A percentile compares a stretch with the other conserved stretches of the same genome.
These are phyloP conservation scores for Sebastolobus alascanus DNA, from an alignment of 2,797 vertebrate species.

Conservation along the genomic window DNA sequence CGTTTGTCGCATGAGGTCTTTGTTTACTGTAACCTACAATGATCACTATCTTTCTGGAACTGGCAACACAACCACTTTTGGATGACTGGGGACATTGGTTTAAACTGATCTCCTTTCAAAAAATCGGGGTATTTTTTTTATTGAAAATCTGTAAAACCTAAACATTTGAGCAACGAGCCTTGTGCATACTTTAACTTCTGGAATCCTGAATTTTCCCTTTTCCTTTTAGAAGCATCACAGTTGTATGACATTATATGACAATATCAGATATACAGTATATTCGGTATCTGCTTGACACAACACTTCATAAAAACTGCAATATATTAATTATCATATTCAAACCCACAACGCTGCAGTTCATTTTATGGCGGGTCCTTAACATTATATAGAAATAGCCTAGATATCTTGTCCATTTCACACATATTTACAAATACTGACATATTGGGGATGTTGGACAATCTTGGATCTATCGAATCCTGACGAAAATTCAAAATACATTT, in stretches of 20 bases:
- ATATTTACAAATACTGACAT: background rate
- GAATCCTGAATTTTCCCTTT: background rate
- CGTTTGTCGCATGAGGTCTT: background rate
- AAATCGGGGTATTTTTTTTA: no score
- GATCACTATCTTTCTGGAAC: background rate
- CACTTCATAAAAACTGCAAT: background rate
- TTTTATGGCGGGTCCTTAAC: background rate
- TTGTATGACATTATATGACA: background rate
- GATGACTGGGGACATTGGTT: no score
- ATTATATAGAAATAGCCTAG: background rate
- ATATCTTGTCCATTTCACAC: background rate
- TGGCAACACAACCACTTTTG: background rate
- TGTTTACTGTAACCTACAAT: background rate
- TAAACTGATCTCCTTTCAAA: no score
- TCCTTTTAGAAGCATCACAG: background rate
- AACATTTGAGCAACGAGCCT: background rate
- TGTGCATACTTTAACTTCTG: background rate
- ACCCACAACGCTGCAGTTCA: background rate
- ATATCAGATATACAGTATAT: background rate
- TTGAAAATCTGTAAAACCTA: background rate
- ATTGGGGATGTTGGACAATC: background rate
- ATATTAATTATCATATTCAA: background rate
- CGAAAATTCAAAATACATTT: background rate
- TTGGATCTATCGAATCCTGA: background rate
- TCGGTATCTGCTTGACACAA: background rate